Evolutionary conservation across 2,113 vertebrate species (phyloP).

Genomic region (Apteryx mantelli): DNA sequence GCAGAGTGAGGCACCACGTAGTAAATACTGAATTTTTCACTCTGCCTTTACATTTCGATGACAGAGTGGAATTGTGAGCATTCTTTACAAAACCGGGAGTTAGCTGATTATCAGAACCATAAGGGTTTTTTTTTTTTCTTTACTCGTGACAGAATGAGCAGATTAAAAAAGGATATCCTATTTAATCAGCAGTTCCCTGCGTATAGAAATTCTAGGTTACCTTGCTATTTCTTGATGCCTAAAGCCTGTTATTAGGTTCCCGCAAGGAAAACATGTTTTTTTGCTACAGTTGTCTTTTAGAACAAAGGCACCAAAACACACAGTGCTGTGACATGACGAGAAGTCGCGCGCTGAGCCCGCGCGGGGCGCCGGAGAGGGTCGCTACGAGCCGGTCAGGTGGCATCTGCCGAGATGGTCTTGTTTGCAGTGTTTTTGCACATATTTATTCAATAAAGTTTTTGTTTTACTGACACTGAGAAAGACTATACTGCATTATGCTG

Average conservation of each 20-base stretch:
- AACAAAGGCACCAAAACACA: slow-evolving; percentile 62
- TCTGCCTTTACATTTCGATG: neutral
- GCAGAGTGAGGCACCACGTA: neutral
- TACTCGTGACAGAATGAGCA: neutral
- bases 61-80: fast-evolving
- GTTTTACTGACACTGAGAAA: slow-evolving; percentile 75
- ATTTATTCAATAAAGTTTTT: slow-evolving; percentile 83
- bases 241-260: slow-evolving; percentile 5
- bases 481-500: slow-evolving; percentile 67
- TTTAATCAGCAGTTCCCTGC: slow-evolving; percentile 41
- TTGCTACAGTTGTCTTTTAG: neutral
- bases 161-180: slow-evolving; percentile 12
- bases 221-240: slow-evolving; percentile 39
- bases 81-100: neutral
- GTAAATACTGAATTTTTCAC: neutral
- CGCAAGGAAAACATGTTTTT: neutral
- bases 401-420: slow-evolving; percentile 75
- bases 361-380: slow-evolving; percentile 53
- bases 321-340: slow-evolving; percentile 61
- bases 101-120: slow-evolving; percentile 27
- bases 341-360: slow-evolving; percentile 72
- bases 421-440: slow-evolving; percentile 80
- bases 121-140: neutral
- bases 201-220: slow-evolving; percentile 47
- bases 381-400: slow-evolving; percentile 68